Percentiles rank a stretch among this genome's conserved stretches.
Conservation (phyloP, 2,888 invertebrate genomes). For the Callosobruchus maculatus region DNA sequence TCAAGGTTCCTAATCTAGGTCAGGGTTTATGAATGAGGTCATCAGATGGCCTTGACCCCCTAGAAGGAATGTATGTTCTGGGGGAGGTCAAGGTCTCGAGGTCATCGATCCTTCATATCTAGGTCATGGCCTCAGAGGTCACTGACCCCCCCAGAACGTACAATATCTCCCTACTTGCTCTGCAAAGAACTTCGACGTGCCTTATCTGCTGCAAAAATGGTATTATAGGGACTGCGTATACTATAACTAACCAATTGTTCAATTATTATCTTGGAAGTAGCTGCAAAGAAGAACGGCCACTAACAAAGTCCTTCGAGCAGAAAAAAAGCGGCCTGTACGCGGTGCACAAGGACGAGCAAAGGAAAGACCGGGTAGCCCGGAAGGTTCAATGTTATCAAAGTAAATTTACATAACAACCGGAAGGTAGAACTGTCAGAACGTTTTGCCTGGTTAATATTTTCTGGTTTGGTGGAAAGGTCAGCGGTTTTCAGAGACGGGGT, state of each 20-base stretch:
- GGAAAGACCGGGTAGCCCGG: background rate
- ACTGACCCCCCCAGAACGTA: no score
- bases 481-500: background rate
- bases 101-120: no score
- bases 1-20: no score
- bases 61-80: no score
- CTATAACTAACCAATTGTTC: background rate
- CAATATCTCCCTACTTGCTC: no score
- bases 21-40: no score
- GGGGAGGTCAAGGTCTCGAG: no score
- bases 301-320: background rate
- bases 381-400: background rate
- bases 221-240: background rate
- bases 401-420: background rate
- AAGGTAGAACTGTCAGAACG: background rate
- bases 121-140: no score
- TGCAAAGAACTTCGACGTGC: background rate
- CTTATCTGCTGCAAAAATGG: background rate
- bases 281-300: background rate
- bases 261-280: background rate
- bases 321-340: background rate
- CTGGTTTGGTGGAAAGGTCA: background rate
- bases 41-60: no score
- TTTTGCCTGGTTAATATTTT: background rate
- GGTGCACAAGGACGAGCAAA: background rate